phyloP scores from a whole-genome alignment of 2,888 invertebrate species.

The Orthonevra nobilis region DNA sequence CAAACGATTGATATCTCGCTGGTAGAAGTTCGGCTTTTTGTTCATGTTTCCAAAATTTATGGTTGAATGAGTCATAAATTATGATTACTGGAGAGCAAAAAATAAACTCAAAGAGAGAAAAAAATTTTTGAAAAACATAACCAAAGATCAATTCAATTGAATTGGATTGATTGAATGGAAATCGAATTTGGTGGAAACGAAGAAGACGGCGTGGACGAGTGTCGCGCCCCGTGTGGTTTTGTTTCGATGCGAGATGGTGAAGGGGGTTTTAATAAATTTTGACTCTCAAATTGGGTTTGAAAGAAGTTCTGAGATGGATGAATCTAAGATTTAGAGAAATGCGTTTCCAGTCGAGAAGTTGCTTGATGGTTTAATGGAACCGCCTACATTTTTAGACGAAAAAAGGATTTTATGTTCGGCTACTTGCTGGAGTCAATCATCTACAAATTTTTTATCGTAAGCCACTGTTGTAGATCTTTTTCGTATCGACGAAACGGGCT shows the following conservation, averaged over 20 bases:
- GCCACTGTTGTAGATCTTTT: too few relatives aligned
- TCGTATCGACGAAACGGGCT: too few relatives aligned
- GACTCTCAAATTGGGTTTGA: too few relatives aligned
- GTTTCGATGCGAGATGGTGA: not conserved
- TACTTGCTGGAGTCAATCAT: too few relatives aligned
- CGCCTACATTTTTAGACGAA: too few relatives aligned
- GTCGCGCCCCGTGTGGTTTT: not conserved
- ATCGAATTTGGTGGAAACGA: not conserved
- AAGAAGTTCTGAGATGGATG: too few relatives aligned
- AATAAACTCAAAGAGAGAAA: constrained; percentile 15
- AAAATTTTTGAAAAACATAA: constrained; percentile 31
- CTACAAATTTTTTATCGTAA: too few relatives aligned
- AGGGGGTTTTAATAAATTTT: constrained; percentile 57
- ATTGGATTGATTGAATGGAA: constrained; percentile 61
- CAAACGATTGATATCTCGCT: constrained; percentile 11
- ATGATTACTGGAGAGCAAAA: constrained; percentile 53
- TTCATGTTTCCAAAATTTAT: constrained; percentile 63
- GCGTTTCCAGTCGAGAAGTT: too few relatives aligned
- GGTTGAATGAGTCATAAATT: constrained; percentile 61
- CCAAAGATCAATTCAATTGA: constrained; percentile 67
- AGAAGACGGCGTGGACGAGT: not conserved
- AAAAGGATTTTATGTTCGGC: too few relatives aligned
- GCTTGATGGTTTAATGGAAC: too few relatives aligned
- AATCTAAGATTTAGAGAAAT: too few relatives aligned
- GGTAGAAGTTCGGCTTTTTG: constrained; percentile 12